Conservation (phyloP, 2,797 vertebrate genomes). For the Sphenodon punctatus region DNA sequence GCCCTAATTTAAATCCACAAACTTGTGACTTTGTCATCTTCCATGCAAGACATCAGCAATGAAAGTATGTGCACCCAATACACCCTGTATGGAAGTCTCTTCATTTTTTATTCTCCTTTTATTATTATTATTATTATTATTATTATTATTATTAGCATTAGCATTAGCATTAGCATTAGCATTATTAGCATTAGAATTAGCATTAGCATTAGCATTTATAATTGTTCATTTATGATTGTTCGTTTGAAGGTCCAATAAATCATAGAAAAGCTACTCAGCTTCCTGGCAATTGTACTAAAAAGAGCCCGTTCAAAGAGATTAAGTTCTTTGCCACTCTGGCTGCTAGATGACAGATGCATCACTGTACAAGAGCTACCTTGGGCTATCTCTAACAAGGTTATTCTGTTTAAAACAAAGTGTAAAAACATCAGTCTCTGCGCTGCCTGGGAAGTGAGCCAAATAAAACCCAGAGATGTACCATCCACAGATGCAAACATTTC, state of each 20-base stretch:
- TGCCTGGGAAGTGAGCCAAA: slow-evolving; percentile 47
- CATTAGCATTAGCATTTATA: no score
- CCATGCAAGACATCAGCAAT: no score
- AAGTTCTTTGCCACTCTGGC: background rate
- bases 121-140: no score
- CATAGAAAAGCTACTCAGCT: background rate
- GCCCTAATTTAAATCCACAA: no score
- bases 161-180: no score
- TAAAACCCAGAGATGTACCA: slow-evolving; percentile 26
- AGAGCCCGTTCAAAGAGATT: background rate
- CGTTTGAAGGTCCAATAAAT: background rate
- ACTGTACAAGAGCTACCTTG: background rate
- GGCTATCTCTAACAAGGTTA: slow-evolving; percentile 1
- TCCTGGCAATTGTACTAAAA: background rate
- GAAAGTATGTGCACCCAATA: background rate
- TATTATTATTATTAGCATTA: no score
- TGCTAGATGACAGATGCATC: background rate
- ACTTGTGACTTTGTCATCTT: no score
- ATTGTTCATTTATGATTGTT: background rate
- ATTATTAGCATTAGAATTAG: no score
- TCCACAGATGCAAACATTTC: slow-evolving; percentile 26
- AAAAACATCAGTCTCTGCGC: slow-evolving; percentile 24
- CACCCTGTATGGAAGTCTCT: background rate
- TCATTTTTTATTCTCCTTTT: no score
- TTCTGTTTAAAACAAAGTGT: slow-evolving; percentile 15